These are phyloP conservation scores for Lepus europaeus DNA, from an alignment of 2,113 vertebrate genomes.

Conservation along the genomic window DNA sequence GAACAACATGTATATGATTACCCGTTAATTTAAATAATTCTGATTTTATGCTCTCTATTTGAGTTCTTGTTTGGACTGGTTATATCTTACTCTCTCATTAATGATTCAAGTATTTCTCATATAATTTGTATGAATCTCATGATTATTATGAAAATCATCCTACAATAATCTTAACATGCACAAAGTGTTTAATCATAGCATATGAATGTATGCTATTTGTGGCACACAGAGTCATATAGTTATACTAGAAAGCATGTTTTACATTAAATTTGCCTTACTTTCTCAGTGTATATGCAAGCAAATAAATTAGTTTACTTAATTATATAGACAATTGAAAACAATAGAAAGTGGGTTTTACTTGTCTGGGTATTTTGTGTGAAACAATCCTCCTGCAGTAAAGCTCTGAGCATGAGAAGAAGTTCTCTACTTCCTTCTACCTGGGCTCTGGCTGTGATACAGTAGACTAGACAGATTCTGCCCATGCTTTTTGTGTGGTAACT, in stretches of 20 bases:
- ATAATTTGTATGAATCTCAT: background rate
- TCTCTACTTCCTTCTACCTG: background rate
- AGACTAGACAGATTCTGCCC: background rate
- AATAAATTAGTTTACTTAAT: background rate
- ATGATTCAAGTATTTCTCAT: conserved; percentile 7
- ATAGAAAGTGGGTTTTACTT: background rate
- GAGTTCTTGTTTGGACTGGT: background rate
- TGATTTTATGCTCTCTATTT: background rate
- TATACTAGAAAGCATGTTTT: background rate
- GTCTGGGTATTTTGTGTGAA: background rate
- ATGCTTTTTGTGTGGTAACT: background rate
- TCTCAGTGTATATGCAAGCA: background rate
- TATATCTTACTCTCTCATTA: background rate
- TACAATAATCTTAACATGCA: background rate
- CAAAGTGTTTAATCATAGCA: background rate
- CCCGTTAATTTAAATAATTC: background rate
- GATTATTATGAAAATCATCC: background rate
- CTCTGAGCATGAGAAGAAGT: background rate
- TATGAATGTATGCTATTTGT: background rate
- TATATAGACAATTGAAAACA: background rate
- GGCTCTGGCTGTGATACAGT: background rate
- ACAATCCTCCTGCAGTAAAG: background rate
- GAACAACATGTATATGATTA: background rate
- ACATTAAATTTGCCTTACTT: background rate
- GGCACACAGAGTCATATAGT: background rate